phyloP scores from a whole-genome alignment of 2,888 invertebrate genomes.

The Chrysolina oricalcia region DNA sequence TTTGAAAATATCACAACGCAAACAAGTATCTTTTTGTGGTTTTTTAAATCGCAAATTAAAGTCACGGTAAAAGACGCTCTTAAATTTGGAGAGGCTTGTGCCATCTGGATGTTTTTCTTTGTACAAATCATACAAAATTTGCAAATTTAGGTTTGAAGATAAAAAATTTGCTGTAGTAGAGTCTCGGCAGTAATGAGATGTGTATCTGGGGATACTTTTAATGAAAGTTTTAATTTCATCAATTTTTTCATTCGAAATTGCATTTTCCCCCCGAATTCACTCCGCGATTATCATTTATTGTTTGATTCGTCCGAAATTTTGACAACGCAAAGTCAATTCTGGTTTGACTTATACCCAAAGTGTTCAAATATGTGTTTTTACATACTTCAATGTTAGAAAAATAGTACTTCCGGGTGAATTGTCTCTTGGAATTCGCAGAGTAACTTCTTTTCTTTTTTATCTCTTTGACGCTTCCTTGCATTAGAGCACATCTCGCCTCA shows the following conservation, averaged over 20 bases:
- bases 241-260: background rate
- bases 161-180: background rate
- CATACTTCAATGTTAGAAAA: slow-evolving; percentile 7
- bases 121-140: slow-evolving; percentile 8
- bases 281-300: background rate
- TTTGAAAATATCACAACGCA: background rate
- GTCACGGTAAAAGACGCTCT: background rate
- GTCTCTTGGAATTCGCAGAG: slow-evolving; percentile 17
- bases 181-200: background rate
- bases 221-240: no score
- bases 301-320: background rate
- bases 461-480: slow-evolving; percentile 22
- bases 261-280: slow-evolving; percentile 3
- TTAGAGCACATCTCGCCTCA: slow-evolving; percentile 9
- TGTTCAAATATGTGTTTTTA: background rate
- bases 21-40: slow-evolving; percentile 26
- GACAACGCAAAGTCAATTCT: slow-evolving; percentile 11
- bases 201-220: background rate
- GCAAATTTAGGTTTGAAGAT: background rate
- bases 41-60: slow-evolving; percentile 26
- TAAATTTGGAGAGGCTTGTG: background rate
- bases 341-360: slow-evolving; percentile 13
- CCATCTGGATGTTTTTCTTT: background rate
- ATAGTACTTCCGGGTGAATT: background rate
- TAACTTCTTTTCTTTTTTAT: slow-evolving; percentile 6